Evolutionary conservation across 2,113 vertebrate genomes (phyloP).

Genomic region (Labeo rohita): DNA sequence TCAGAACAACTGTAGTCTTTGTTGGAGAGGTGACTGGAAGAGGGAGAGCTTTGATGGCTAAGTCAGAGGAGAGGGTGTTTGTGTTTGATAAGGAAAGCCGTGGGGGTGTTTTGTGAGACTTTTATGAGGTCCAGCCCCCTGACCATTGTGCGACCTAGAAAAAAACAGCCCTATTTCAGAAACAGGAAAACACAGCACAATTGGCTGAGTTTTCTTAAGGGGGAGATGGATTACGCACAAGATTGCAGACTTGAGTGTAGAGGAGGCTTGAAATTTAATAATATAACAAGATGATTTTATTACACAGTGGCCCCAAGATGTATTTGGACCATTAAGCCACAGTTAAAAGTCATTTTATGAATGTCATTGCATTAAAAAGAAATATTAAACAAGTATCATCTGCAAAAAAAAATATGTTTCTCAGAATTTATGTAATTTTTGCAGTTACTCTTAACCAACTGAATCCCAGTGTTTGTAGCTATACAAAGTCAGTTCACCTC

Average conservation of each 20-base stretch:
- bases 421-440: neutral
- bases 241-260: neutral
- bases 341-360: neutral
- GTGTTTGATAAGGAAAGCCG: conserved; percentile 64
- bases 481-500: neutral
- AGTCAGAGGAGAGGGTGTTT: conserved; percentile 58
- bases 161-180: conserved; percentile 67
- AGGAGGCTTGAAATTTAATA: neutral
- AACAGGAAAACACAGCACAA: conserved; percentile 69
- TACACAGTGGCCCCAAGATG: neutral
- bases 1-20: conserved; percentile 23
- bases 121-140: conserved; percentile 39
- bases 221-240: conserved; percentile 33
- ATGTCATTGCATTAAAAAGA: neutral
- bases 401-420: neutral
- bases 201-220: conserved; percentile 59
- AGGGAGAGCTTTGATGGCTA: conserved; percentile 29
- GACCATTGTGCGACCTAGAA: conserved; percentile 65
- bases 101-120: conserved; percentile 47
- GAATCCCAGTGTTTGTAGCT: neutral
- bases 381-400: neutral
- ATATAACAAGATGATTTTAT: conserved; percentile 16
- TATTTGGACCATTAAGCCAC: neutral
- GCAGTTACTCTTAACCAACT: neutral
- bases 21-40: conserved; percentile 32